Evolutionary conservation across 2,797 vertebrate genomes (phyloP), one percentile per base, ranked within the genome.

Genomic region (Microctenopoma steveboyesi): DNA sequence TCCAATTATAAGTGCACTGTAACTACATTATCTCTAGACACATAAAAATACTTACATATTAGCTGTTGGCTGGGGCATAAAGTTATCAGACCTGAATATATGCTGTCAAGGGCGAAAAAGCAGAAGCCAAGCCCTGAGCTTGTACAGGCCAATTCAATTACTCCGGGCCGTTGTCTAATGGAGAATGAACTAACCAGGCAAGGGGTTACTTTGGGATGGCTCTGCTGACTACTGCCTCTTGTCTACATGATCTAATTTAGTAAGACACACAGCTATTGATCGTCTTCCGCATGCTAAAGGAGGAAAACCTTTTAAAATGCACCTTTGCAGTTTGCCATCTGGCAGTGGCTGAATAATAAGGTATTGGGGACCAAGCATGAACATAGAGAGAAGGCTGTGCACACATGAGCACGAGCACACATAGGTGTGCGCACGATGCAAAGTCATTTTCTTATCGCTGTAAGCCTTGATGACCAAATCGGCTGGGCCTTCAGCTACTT

Each of bases 241-340:
- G 90, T 92, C 92, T 90, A 87, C 90, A 89, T 89, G 85, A 93
- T 93, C 91, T 92, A 92, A 95, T 93, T 94, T 92, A 92, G 85
- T 84, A 89, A 91, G 90, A 93, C 88, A 90, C 83, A 76, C 75
- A 59, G 58, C 68, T 92, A 93, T 94, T 91, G 93, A 94, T 94
- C 92, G 86, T 74, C 79, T 73, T 67, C 70, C 47, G 86, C 79
- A 79, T 88, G 89, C 91, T 90, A 90, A 64, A 47, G 11, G 78
- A 88, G 82, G 82, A 82, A 83, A 89, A 79, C 58, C 78, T 74
- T 90, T 81, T 85, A 74, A 81, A 75, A 84, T 86, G 83, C 84
- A 79, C 79, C 76, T 89, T 75, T 86, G 82, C 79, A 64, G 76
- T 75, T 78, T 63, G 72, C 77, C 72, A 78, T 86, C 76, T 67